Percentiles rank a stretch among this genome's conserved stretches.
These are phyloP conservation scores for Clarias fuscus DNA, from an alignment of 2,797 vertebrate species.

Conservation along the genomic window DNA sequence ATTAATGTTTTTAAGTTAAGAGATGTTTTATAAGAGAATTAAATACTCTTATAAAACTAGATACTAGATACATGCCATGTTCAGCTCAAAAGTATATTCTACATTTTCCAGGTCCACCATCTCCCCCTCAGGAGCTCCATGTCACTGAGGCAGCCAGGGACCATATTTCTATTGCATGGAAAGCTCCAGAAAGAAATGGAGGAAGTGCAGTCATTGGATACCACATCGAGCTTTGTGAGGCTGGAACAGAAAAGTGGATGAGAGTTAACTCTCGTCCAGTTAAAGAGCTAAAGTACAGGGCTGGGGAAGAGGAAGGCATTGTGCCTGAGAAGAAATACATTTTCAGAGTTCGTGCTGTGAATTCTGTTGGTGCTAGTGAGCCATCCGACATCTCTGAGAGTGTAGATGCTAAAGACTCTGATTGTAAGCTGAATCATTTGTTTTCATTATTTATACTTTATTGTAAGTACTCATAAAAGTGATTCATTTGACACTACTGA, in stretches of 20 bases:
- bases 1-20: too few species aligned
- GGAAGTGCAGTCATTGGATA: slow-evolving; percentile 91
- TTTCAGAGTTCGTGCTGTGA: slow-evolving; percentile 92
- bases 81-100: neutral
- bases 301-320: slow-evolving; percentile 84
- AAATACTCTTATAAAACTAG: neutral
- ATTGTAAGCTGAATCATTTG: slow-evolving; percentile 77
- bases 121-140: slow-evolving; percentile 90
- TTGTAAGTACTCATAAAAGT: neutral
- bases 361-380: slow-evolving; percentile 88
- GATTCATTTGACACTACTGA: neutral
- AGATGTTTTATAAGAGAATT: neutral
- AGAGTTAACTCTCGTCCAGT: slow-evolving; percentile 94
- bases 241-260: slow-evolving; percentile 98
- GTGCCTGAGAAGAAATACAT: slow-evolving; percentile 94
- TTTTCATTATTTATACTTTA: neutral
- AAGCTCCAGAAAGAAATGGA: slow-evolving; percentile 88
- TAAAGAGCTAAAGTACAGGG: slow-evolving; percentile 91
- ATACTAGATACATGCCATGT: neutral
- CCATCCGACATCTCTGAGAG: slow-evolving; percentile 97
- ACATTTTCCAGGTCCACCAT: slow-evolving; percentile 80
- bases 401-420: slow-evolving; percentile 91
- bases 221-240: slow-evolving; percentile 93
- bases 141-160: slow-evolving; percentile 89
- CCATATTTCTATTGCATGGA: slow-evolving; percentile 92